A percentile compares a stretch with the other conserved stretches of the same genome.
These are phyloP conservation scores for Phania funesta DNA, from an alignment of 2,888 invertebrate species.

Conservation along the genomic window DNA sequence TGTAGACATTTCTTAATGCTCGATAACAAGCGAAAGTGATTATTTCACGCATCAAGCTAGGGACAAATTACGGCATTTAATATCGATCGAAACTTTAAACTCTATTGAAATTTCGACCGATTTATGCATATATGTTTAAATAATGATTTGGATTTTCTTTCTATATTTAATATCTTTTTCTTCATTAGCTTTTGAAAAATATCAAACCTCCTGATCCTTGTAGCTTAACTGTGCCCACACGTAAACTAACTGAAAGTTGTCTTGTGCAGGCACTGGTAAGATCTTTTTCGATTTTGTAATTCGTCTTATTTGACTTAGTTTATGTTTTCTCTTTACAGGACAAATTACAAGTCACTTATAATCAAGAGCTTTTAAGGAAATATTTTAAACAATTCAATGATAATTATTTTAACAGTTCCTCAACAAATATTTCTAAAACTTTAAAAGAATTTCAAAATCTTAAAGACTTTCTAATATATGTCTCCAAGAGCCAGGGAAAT, in stretches of 20 bases:
- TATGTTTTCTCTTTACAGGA: slow-evolving; percentile 70
- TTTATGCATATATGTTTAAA: neutral
- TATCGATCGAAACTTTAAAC: too few species aligned
- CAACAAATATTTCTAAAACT: slow-evolving; percentile 56
- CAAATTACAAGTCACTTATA: slow-evolving; percentile 76
- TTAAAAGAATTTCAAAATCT: slow-evolving; percentile 71
- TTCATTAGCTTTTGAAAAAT: slow-evolving; percentile 64
- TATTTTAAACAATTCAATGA: slow-evolving; percentile 70
- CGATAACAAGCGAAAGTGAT: too few species aligned
- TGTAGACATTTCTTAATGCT: too few species aligned
- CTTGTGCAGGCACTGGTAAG: slow-evolving; percentile 78
- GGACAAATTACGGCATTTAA: too few species aligned
- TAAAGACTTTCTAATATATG: slow-evolving; percentile 76
- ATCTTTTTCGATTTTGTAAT: neutral
- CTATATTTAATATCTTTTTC: neutral
- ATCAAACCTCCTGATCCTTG: slow-evolving; percentile 73
- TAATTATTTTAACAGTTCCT: slow-evolving; percentile 64
- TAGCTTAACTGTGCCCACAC: slow-evolving; percentile 75
- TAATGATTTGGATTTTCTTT: neutral
- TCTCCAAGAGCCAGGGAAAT: slow-evolving; percentile 78
- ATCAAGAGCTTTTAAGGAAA: slow-evolving; percentile 74
- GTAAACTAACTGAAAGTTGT: slow-evolving; percentile 76
- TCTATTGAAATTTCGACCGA: neutral
- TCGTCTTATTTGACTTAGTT: neutral
- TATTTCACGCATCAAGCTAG: too few species aligned